These are phyloP conservation scores for Avahi laniger DNA, from an alignment of 2,797 vertebrate genomes.

Conservation along the genomic window DNA sequence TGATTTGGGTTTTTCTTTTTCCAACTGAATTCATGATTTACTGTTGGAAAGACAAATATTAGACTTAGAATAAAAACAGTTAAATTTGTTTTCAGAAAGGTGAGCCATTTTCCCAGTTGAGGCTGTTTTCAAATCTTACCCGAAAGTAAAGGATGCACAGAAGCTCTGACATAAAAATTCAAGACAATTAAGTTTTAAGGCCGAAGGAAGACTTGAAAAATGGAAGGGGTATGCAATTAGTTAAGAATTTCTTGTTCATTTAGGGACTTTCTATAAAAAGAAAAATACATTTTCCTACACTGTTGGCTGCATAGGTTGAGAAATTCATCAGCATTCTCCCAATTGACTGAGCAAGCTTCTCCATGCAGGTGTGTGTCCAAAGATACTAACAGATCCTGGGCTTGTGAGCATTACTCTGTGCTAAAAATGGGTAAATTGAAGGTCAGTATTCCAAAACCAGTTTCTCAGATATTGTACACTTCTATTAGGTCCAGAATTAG, in stretches of 20 bases:
- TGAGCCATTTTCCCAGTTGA: background rate
- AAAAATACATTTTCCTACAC: background rate
- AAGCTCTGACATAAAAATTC: background rate
- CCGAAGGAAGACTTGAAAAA: background rate
- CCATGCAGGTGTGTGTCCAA: background rate
- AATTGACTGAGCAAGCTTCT: background rate
- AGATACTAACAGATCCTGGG: background rate
- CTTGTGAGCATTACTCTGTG: background rate
- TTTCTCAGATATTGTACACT: background rate
- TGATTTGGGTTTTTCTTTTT: background rate
- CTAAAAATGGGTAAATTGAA: background rate
- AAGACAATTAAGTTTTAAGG: background rate
- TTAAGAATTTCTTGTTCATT: background rate
- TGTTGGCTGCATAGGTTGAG: background rate
- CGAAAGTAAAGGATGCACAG: background rate
- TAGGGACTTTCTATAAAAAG: background rate
- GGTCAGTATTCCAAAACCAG: background rate
- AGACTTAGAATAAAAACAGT: background rate
- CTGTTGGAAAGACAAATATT: background rate
- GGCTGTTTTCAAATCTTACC: background rate
- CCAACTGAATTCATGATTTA: background rate
- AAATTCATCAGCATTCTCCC: background rate
- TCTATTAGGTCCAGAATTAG: background rate
- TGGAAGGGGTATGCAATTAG: background rate
- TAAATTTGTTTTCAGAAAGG: background rate